Conservation (phyloP, 2,888 invertebrate genomes). For the Meganola albula region DNA sequence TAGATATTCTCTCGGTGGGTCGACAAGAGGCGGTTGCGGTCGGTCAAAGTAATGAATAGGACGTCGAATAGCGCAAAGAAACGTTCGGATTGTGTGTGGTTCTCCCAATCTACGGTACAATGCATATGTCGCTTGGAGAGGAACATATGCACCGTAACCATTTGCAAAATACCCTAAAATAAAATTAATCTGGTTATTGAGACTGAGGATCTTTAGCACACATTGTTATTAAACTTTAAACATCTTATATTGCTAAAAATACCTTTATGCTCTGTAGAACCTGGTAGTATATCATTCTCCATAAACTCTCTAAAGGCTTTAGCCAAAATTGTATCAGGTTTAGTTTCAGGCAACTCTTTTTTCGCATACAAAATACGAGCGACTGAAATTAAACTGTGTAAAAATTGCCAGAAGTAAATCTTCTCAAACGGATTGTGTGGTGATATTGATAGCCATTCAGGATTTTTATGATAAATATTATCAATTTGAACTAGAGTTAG, state of each 20-base stretch:
- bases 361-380: constrained; percentile 67
- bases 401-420: constrained; percentile 80
- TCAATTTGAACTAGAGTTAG: constrained; percentile 74
- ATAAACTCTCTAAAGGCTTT: constrained; percentile 73
- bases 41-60: constrained; percentile 36
- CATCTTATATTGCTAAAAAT: constrained; percentile 5
- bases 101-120: constrained; percentile 65
- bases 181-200: background rate
- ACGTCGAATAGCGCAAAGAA: constrained; percentile 48
- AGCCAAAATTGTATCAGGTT: constrained; percentile 69
- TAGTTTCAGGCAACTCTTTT: constrained; percentile 43
- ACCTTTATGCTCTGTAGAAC: constrained; percentile 60
- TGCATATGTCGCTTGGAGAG: constrained; percentile 59
- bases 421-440: constrained; percentile 77
- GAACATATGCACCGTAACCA: constrained; percentile 53
- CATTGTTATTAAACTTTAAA: too few relatives aligned
- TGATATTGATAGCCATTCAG: constrained; percentile 58
- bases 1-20: constrained; percentile 32
- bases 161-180: constrained; percentile 47
- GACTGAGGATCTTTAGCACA: too few relatives aligned
- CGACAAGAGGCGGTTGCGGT: constrained; percentile 33
- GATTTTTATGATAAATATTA: constrained; percentile 61
- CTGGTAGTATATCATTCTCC: constrained; percentile 63
- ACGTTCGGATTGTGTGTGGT: constrained; percentile 60
- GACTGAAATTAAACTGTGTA: constrained; percentile 73